Evolutionary conservation across 1,140 invertebrate genomes (phyloP).

Genomic region (Himalopsyche phryganea): DNA sequence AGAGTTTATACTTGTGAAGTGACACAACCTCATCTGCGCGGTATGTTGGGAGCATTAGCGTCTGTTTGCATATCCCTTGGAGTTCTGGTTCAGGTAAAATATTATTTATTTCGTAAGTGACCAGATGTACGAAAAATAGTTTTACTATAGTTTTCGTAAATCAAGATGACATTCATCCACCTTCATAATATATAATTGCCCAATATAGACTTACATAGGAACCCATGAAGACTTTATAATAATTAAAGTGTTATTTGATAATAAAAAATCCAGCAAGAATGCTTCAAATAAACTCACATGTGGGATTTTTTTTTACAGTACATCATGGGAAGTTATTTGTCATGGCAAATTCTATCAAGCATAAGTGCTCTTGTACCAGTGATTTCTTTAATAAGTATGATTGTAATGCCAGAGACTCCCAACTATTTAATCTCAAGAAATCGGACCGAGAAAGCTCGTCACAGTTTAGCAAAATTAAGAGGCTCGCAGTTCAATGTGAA

Average conservation of each 20-base stretch:
- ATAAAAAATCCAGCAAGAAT: too few relatives aligned
- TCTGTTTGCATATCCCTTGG: conserved; percentile 63
- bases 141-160: too few relatives aligned
- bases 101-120: too few relatives aligned
- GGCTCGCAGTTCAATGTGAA: conserved; percentile 61
- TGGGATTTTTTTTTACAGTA: conserved; percentile 56
- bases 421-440: conserved; percentile 65
- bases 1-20: conserved; percentile 67
- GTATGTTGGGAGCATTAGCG: conserved; percentile 62
- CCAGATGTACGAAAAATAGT: too few relatives aligned
- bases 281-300: too few relatives aligned
- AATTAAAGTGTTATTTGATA: too few relatives aligned
- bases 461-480: conserved; percentile 59
- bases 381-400: conserved; percentile 56
- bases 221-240: too few relatives aligned
- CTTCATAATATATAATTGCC: too few relatives aligned
- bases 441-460: conserved; percentile 58
- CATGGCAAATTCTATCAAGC: conserved; percentile 59
- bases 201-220: too few relatives aligned
- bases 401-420: conserved; percentile 68
- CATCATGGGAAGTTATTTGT: conserved; percentile 56
- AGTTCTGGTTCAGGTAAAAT: conserved; percentile 51
- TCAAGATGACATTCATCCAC: too few relatives aligned
- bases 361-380: conserved; percentile 59
- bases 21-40: conserved; percentile 64